These are phyloP conservation scores for Theretra japonica DNA, from an alignment of 2,888 invertebrate genomes.

Conservation along the genomic window DNA sequence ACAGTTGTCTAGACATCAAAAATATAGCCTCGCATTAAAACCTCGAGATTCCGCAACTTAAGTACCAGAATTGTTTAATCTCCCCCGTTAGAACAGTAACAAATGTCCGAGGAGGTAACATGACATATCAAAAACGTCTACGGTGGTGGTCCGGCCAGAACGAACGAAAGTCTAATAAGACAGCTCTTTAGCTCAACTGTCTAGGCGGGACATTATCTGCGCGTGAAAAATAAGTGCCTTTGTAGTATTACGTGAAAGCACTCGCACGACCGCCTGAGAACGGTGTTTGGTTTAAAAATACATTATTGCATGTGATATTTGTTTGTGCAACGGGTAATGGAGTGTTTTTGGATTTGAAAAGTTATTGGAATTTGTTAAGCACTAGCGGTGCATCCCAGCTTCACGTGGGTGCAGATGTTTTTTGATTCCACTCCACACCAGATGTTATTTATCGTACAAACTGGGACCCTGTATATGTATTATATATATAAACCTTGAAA, in stretches of 20 bases:
- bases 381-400: too few relatives aligned
- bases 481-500: too few relatives aligned
- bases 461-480: too few relatives aligned
- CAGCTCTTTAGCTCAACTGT: constrained; percentile 75
- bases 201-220: constrained; percentile 71
- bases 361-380: too few relatives aligned
- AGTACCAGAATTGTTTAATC: constrained; percentile 33
- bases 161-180: constrained; percentile 74
- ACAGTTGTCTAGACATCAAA: constrained; percentile 8
- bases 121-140: constrained; percentile 63
- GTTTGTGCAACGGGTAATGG: too few relatives aligned
- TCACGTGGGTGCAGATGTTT: too few relatives aligned
- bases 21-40: constrained; percentile 14
- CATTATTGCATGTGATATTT: constrained; percentile 6
- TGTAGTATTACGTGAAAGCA: constrained; percentile 49
- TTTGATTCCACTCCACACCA: too few relatives aligned
- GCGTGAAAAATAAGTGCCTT: constrained; percentile 78
- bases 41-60: constrained; percentile 20
- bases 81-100: constrained; percentile 60
- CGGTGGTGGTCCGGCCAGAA: constrained; percentile 71
- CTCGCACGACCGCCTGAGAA: constrained; percentile 14
- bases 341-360: too few relatives aligned
- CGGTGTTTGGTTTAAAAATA: constrained; percentile 30
- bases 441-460: too few relatives aligned
- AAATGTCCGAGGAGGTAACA: constrained; percentile 65